A percentile compares a stretch with the other conserved stretches of the same genome.
phyloP scores from a whole-genome alignment of 1,140 invertebrate species.

The Drosophila leontia region DNA sequence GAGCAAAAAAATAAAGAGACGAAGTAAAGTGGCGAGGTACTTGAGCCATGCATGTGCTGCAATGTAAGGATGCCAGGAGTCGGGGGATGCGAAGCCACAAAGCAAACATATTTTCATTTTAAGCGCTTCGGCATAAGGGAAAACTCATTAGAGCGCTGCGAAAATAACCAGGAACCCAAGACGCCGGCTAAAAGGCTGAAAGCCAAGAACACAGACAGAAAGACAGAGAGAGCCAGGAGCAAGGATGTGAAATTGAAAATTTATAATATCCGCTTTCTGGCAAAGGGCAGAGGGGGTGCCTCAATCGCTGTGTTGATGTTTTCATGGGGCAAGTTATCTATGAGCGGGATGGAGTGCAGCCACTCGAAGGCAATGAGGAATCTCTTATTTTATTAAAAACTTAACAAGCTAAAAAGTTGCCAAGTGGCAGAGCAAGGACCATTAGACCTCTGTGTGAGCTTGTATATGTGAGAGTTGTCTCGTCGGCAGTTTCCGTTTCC shows the following conservation, averaged over 20 bases:
- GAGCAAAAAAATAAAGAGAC: constrained; percentile 35
- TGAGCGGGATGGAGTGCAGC: constrained; percentile 54
- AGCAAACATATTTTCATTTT: constrained; percentile 79
- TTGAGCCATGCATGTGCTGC: constrained; percentile 59
- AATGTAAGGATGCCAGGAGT: constrained; percentile 8
- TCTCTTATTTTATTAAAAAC: constrained; percentile 81
- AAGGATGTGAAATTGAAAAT: constrained; percentile 75
- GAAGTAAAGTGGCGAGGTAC: constrained; percentile 57
- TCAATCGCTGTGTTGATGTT: constrained; percentile 79
- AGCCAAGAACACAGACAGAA: constrained; percentile 7
- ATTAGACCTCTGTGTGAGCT: constrained; percentile 64
- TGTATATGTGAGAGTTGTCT: constrained; percentile 61
- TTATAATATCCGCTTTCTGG: constrained; percentile 72
- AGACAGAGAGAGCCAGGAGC: constrained; percentile 12
- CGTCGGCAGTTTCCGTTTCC: constrained; percentile 73
- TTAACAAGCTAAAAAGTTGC: constrained; percentile 63
- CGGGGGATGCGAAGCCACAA: constrained; percentile 39
- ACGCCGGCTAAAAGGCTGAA: constrained; percentile 36
- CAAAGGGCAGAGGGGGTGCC: background rate
- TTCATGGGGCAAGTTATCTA: constrained; percentile 71
- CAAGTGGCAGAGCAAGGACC: constrained; percentile 70
- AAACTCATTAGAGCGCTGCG: constrained; percentile 76
- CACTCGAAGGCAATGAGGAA: constrained; percentile 35
- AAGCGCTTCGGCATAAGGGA: constrained; percentile 61
- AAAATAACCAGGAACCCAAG: constrained; percentile 59